Evolutionary conservation across 2,113 vertebrate species (phyloP), one percentile per base, ranked within the genome.

Genomic region (Pontoporia blainvillei): DNA sequence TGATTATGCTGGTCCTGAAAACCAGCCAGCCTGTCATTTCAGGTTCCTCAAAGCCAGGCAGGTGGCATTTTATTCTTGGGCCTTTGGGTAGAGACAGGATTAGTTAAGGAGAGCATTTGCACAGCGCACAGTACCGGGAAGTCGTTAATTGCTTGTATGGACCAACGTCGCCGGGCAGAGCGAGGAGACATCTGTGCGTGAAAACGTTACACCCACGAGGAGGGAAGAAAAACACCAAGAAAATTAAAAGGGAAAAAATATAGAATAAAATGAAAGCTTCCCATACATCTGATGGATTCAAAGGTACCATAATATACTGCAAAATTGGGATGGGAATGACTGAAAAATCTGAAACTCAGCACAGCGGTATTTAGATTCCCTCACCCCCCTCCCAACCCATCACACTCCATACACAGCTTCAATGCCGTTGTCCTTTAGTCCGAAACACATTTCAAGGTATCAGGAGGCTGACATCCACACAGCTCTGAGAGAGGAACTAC

Each of bases 121-220:
- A 98, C 98, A 99, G 98, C 98, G 89, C 98, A 99, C 99, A 99
- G 98, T 99, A 99, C 99, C 99, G 99, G 99, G 99, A 99, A 99
- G 99, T 99, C 99, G 99, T 99, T 99, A 99, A 99, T 99, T 98
- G 99, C 99, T 99, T 99, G 99, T 98, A 99, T 99, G 98, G 99
- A 99, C 99, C 99, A 99, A 99, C 99, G 99, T 91, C 99, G 99
- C 98, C 99, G 99, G 98, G 99, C 99, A 99, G 99, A 99, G 98
- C 99, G 98, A 98, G 99, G 99, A 98, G 99, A 99, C 99, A 99
- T 99, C 99, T 99, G 99, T 98, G 98, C 98, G 99, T 98, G 97
- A 99, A 98, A 98, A 99, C 97, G 64, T 98, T 98, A 99, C 97
- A 99, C 99, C 99, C 98, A 98, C 98, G 96, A 97, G 94, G 97